A percentile compares a stretch with the other conserved stretches of the same genome.
phyloP scores from a whole-genome alignment of 2,797 vertebrate genomes.

The Sebastes ruberrimus region DNA sequence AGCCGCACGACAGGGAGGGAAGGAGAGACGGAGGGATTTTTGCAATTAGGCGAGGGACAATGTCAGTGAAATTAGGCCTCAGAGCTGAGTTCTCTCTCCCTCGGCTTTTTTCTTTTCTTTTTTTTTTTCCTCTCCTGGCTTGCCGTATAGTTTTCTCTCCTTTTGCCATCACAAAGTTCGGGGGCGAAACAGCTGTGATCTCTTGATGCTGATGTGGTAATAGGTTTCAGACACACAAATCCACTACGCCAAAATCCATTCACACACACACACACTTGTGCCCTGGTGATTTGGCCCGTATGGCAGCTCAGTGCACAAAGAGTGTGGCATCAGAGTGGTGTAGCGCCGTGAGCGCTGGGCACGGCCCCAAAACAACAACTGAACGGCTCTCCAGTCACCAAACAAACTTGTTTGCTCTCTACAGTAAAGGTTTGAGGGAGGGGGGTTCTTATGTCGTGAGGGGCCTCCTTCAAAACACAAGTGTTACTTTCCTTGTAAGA shows the following conservation, averaged over 20 bases:
- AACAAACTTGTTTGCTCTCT: conserved; percentile 52
- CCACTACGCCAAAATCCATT: conserved; percentile 20
- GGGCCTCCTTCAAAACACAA: conserved; percentile 35
- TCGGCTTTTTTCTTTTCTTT: conserved; percentile 9
- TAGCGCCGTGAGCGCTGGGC: conserved; percentile 50
- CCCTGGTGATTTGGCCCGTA: conserved; percentile 52
- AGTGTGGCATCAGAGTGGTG: conserved; percentile 41
- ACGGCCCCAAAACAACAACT: conserved; percentile 56
- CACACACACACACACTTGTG: conserved; percentile 29
- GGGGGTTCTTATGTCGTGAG: conserved; percentile 15
- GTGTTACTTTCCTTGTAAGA: conserved; percentile 11
- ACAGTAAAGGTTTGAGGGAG: conserved; percentile 30
- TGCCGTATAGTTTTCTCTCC: conserved; percentile 29
- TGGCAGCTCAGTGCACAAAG: conserved; percentile 41
- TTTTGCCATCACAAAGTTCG: conserved; percentile 59
- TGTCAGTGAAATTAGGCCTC: conserved; percentile 84
- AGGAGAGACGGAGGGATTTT: conserved; percentile 74
- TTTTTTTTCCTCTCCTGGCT: background rate
- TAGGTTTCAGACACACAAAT: conserved; percentile 23
- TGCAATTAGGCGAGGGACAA: conserved; percentile 85
- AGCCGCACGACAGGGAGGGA: conserved; percentile 63
- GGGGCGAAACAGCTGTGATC: conserved; percentile 64
- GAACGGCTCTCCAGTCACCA: conserved; percentile 57
- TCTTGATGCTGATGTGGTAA: conserved; percentile 47
- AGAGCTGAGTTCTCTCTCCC: conserved; percentile 79